These are phyloP conservation scores for Cyrtonyx montezumae DNA, from an alignment of 2,113 vertebrate genomes.

Conservation along the genomic window DNA sequence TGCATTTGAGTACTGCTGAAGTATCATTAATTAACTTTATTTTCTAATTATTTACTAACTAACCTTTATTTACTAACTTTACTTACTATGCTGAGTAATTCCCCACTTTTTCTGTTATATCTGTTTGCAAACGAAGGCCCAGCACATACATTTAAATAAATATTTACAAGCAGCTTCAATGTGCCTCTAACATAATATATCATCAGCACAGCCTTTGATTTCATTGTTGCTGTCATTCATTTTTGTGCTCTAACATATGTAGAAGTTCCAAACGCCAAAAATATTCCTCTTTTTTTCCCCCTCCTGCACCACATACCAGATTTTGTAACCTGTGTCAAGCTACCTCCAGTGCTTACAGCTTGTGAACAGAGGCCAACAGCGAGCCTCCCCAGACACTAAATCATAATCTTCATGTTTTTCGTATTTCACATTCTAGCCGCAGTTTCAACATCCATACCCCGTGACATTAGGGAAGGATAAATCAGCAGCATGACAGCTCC, in stretches of 20 bases:
- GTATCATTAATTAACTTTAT: not conserved
- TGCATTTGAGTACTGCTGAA: not conserved
- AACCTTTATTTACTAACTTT: no score
- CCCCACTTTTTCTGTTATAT: not conserved
- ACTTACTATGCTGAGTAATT: not conserved
- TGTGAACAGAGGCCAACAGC: conserved; percentile 73
- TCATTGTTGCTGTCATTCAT: conserved; percentile 39
- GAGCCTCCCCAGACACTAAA: conserved; percentile 87
- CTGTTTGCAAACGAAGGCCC: conserved; percentile 63
- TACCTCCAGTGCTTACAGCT: conserved; percentile 69
- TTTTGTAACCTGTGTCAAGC: conserved; percentile 64
- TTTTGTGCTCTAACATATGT: conserved; percentile 43
- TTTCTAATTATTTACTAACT: no score
- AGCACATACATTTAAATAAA: conserved; percentile 12
- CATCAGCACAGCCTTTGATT: conserved; percentile 18
- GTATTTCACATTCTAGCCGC: conserved; percentile 91
- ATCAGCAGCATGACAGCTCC: conserved; percentile 90
- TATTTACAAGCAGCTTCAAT: conserved; percentile 27
- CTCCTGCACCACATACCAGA: conserved; percentile 50
- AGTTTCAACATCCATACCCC: conserved; percentile 89
- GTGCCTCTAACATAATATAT: not conserved
- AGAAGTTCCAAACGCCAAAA: conserved; percentile 7
- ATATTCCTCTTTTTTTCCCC: conserved; percentile 29
- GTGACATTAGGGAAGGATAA: conserved; percentile 89
- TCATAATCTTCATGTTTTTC: conserved; percentile 89